Evolutionary conservation across 2,888 invertebrate species (phyloP), one percentile per base, ranked within the genome.

Genomic region (Drosophila bunnanda): DNA sequence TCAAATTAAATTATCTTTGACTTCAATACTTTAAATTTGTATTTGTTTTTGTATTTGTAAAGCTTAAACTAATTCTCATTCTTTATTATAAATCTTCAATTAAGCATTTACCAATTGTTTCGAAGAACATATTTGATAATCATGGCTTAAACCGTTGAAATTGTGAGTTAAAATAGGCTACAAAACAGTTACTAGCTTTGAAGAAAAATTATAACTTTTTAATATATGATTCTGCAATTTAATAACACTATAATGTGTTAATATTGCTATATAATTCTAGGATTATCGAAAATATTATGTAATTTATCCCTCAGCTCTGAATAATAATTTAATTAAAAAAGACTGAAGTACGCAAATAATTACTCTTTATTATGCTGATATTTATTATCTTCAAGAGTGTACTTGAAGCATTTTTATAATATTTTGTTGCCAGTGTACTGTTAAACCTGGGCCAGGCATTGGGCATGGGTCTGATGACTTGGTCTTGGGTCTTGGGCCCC

Each of bases 381-480:
- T 8, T 8, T 22, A n/a, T 36, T n/a, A 34, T 28, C 4, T 25
- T 25, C 2, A 25, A 25, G 25, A 25, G 25, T 25, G 25, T 25
- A 25, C 9, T 7, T 6, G 7, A 44, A 8, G 7, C 9, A 34
- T 10, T 5, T 12, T 12, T 32, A 4, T 32, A 12, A 12, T 15
- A 25, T 48, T 36, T 58, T 34, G 44, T 20, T 0, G 1, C 3
- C 32, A 30, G 62, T 64, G 62, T 44, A 25, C 9, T 57, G 46
- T 60, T 65, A 64, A 65, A 20, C 54, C 22, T 32, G 48, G 52
- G 48, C 34, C 46, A 54, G 50, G 41, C 20, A 15, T 43, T 30
- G 56, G 44, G 13, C 60, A 10, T 61, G 61, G 62, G 15, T 22
- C 44, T 64, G 62, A 44, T 44, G 25, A 25, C 36, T 55, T 58